Base-by-base conservation (phyloP, 2,888 invertebrate species). In the Stomorhina lunata region DNA sequence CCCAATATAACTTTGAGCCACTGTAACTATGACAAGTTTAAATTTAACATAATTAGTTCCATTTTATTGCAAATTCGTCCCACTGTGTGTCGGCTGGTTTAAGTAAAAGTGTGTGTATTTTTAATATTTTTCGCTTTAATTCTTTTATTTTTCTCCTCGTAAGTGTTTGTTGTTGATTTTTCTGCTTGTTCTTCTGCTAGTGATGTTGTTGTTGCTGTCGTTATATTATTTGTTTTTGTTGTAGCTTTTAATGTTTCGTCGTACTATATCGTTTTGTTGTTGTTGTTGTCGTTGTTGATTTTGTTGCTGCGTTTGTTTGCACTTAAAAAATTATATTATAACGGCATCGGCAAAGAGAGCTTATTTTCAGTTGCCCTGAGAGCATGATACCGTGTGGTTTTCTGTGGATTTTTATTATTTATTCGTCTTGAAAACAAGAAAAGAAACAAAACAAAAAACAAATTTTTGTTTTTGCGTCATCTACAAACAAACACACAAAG, bases 301-400 rank as follows among this genome's bases (percentile, higher is more conserved):
- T 76, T 76, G 71, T 76, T 81, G 57, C 48, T 75, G 72, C 25
- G 63, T 66, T 75, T 75, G 73, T 76, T 72, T 81, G 75, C 57
- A 77, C 71, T 66, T 50, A 71, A 71, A 78, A 81, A 65, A 78
- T 69, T 71, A 66, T 82, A 76, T 79, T 82, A 82, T 79, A 82
- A 82, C 82, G 82, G 82, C 79, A 76, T 76, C 79, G 82, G 71
- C 66, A 82, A 79, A 82, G 82, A 82, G 82, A 79, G 79, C 79
- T 76, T 79, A 79, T 82, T 82, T 82, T 82, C 71, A 79, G 82
- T 82, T 76, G 82, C 79, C 79, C 82, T 82, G 82, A 79, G 82
- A 82, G 82, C 82, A 79, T 82, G 82, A 82, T 71, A 82, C 79
- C 82, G 82, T 82, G 79, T 71, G 79, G 82, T 82, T 82, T 82